phyloP scores from a whole-genome alignment of 2,888 invertebrate species.

The Pelosia muscerda region DNA sequence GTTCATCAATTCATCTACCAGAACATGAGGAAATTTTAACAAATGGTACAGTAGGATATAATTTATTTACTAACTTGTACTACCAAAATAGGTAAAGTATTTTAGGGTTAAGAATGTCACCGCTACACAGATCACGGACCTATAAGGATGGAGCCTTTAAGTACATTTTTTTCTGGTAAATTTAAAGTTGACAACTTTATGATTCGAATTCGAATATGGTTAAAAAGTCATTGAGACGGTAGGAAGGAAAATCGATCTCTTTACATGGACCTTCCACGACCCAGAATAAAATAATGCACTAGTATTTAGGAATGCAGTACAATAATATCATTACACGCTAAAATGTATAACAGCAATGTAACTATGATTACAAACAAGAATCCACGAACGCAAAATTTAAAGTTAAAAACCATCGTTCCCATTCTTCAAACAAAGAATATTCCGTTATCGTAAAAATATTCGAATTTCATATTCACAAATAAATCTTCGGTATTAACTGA shows the following conservation, averaged over 20 bases:
- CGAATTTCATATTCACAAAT: slow-evolving; percentile 24
- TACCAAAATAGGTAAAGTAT: background rate
- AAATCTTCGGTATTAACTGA: slow-evolving; percentile 47
- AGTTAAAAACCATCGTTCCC: slow-evolving; percentile 69
- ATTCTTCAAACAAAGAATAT: slow-evolving; percentile 52
- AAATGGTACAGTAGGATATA: background rate
- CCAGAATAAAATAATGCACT: slow-evolving; percentile 17
- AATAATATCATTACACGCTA: slow-evolving; percentile 26
- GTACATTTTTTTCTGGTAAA: background rate
- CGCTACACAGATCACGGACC: background rate
- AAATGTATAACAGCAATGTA: slow-evolving; percentile 30
- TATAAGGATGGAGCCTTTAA: background rate
- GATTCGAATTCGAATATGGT: slow-evolving; percentile 12
- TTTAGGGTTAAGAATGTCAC: background rate
- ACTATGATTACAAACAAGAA: slow-evolving; percentile 19
- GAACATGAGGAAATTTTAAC: background rate
- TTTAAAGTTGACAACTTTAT: background rate
- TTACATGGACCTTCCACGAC: slow-evolving; percentile 14
- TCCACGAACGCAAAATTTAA: slow-evolving; percentile 30
- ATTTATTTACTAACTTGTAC: background rate
- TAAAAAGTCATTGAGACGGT: slow-evolving; percentile 20
- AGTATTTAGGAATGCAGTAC: slow-evolving; percentile 23
- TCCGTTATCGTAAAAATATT: slow-evolving; percentile 58
- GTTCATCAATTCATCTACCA: background rate
- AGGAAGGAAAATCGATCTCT: slow-evolving; percentile 30